Conservation (phyloP, 2,888 invertebrate species). For the Tiliacea aurago region DNA sequence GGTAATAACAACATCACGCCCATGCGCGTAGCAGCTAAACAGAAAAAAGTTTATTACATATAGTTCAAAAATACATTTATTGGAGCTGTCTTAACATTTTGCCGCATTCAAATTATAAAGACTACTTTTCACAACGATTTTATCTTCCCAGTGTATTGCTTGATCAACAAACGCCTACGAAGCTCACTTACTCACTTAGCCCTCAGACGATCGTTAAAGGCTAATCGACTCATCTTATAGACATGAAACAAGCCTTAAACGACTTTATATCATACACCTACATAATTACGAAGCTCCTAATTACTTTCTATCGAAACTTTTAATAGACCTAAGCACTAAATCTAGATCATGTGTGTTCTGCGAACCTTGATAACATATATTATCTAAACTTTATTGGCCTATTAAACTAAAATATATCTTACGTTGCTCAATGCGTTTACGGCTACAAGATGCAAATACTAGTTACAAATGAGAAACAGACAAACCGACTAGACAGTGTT, state of each 20-base stretch:
- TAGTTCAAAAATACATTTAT: slow-evolving; percentile 10
- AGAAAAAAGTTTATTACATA: background rate
- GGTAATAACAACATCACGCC: background rate
- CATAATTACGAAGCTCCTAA: background rate
- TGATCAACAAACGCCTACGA: slow-evolving; percentile 7
- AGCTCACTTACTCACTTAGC: slow-evolving; percentile 25
- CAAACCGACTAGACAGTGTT: slow-evolving; percentile 54
- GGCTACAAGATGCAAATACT: slow-evolving; percentile 47
- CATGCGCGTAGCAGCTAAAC: background rate
- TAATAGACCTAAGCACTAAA: slow-evolving; percentile 1
- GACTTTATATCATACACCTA: background rate
- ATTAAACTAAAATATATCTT: slow-evolving; percentile 40
- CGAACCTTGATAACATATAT: slow-evolving; percentile 27
- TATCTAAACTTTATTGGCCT: slow-evolving; percentile 45
- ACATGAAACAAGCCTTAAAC: background rate
- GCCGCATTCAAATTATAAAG: background rate
- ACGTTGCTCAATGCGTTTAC: slow-evolving; percentile 48
- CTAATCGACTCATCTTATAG: background rate
- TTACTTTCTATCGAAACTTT: slow-evolving; percentile 1
- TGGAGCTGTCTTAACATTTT: background rate
- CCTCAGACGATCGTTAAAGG: slow-evolving; percentile 9
- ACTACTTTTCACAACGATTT: background rate
- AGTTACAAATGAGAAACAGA: slow-evolving; percentile 60
- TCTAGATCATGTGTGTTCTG: slow-evolving; percentile 13
- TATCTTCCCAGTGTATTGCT: background rate